These are phyloP conservation scores for Antechinus stuartii DNA, from an alignment of 2,113 vertebrate species.

Conservation along the genomic window DNA sequence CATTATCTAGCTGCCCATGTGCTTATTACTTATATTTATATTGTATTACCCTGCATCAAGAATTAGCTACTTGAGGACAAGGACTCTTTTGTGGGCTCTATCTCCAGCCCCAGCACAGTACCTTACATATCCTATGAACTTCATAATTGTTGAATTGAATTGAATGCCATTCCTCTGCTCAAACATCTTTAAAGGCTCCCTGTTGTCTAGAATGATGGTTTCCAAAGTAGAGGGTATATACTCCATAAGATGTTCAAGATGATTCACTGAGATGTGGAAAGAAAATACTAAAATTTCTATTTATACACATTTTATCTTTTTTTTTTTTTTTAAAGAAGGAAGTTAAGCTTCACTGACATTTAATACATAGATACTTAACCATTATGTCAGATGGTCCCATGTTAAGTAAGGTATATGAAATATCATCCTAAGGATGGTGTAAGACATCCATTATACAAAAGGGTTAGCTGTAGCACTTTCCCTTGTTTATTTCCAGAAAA, in stretches of 20 bases:
- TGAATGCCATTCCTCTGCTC: neutral
- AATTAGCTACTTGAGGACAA: neutral
- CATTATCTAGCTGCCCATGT: neutral
- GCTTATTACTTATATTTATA: neutral
- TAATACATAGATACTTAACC: neutral
- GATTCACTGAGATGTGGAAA: neutral
- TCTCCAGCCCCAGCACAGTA: neutral
- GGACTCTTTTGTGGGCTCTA: neutral
- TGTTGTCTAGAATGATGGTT: neutral
- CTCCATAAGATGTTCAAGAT: neutral
- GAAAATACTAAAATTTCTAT: neutral
- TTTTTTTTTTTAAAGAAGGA: neutral
- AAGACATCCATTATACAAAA: neutral
- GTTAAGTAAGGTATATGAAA: neutral
- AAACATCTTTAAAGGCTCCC: neutral
- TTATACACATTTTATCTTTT: neutral
- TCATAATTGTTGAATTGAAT: neutral
- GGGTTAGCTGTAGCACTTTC: neutral
- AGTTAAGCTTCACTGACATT: neutral
- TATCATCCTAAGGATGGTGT: neutral
- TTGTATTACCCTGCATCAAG: neutral
- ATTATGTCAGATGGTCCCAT: neutral
- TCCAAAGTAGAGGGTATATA: neutral
- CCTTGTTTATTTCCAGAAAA: neutral
- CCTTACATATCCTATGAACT: neutral